These are phyloP conservation scores for Eleginops maclovinus DNA, from an alignment of 2,113 vertebrate genomes.

Conservation along the genomic window DNA sequence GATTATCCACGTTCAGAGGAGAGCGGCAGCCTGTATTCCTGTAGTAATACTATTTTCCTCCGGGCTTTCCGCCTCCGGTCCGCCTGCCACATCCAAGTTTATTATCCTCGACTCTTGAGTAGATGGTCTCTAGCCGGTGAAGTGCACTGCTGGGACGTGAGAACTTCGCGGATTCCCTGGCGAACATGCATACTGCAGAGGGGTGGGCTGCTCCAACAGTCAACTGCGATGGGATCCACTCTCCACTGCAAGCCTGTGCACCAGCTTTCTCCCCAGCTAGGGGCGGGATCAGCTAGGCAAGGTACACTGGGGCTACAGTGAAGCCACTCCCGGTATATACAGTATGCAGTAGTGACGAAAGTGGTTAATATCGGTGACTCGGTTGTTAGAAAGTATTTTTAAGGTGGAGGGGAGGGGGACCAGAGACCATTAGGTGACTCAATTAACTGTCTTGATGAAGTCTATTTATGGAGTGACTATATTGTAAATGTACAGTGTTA, in stretches of 20 bases:
- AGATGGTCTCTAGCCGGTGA: constrained; percentile 73
- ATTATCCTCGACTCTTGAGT: constrained; percentile 75
- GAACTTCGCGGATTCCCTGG: constrained; percentile 77
- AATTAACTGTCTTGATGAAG: not conserved
- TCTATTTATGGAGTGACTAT: not conserved
- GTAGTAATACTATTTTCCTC: constrained; percentile 65
- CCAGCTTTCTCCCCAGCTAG: constrained; percentile 67
- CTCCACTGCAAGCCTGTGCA: constrained; percentile 67
- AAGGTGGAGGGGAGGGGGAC: too few species aligned
- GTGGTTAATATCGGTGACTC: constrained; percentile 28
- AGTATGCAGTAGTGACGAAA: constrained; percentile 26
- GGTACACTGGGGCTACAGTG: constrained; percentile 64
- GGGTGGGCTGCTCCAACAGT: constrained; percentile 74
- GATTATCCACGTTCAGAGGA: constrained; percentile 87
- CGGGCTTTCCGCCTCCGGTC: constrained; percentile 68
- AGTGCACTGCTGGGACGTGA: constrained; percentile 77
- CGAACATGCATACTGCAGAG: constrained; percentile 83
- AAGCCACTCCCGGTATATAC: constrained; percentile 67
- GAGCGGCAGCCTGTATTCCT: constrained; percentile 75
- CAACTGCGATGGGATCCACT: constrained; percentile 69
- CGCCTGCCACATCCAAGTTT: constrained; percentile 79
- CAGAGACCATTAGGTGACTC: not conserved
- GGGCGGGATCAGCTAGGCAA: constrained; percentile 77
- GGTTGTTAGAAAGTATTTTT: not conserved
- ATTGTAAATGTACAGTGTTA: not conserved